phyloP scores from a whole-genome alignment of 2,797 vertebrate genomes.

The Sebastes taczanowskii region DNA sequence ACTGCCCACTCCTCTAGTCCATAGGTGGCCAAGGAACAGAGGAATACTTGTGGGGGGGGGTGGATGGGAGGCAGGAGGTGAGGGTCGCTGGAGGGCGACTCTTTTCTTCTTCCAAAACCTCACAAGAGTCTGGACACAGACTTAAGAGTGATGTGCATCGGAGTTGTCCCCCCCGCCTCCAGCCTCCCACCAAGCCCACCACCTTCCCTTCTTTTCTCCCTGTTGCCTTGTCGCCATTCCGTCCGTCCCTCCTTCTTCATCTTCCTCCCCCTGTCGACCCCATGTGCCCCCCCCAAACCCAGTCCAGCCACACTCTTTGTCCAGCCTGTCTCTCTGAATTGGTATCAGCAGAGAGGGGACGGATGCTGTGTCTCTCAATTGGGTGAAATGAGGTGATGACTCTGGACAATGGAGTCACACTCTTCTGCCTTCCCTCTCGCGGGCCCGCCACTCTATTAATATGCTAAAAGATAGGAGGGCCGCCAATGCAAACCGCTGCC shows the following conservation, averaged over 20 bases:
- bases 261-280: constrained; percentile 39
- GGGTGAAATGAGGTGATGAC: constrained; percentile 89
- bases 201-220: constrained; percentile 57
- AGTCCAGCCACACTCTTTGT: constrained; percentile 80
- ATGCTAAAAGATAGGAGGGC: constrained; percentile 86
- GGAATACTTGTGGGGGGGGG: constrained; percentile 66
- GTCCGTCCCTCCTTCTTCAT: constrained; percentile 70
- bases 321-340: constrained; percentile 84
- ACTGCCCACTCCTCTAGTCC: constrained; percentile 81
- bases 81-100: constrained; percentile 70
- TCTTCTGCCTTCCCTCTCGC: constrained; percentile 84
- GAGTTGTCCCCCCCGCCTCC: constrained; percentile 67
- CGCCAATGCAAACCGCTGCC: constrained; percentile 83
- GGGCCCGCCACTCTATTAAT: constrained; percentile 88
- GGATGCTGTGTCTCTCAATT: constrained; percentile 88
- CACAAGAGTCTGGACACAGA: constrained; percentile 86
- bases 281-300: not conserved
- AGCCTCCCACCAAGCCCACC: constrained; percentile 52
- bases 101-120: constrained; percentile 82
- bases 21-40: constrained; percentile 89
- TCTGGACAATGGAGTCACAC: constrained; percentile 88
- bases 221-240: constrained; percentile 52
- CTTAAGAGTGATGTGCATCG: constrained; percentile 85
- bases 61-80: constrained; percentile 59
- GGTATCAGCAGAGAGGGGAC: constrained; percentile 83